Percentiles rank a stretch among this genome's conserved stretches.
Evolutionary conservation across 2,888 invertebrate species (phyloP).

Genomic region (Dexiosoma caninum): DNA sequence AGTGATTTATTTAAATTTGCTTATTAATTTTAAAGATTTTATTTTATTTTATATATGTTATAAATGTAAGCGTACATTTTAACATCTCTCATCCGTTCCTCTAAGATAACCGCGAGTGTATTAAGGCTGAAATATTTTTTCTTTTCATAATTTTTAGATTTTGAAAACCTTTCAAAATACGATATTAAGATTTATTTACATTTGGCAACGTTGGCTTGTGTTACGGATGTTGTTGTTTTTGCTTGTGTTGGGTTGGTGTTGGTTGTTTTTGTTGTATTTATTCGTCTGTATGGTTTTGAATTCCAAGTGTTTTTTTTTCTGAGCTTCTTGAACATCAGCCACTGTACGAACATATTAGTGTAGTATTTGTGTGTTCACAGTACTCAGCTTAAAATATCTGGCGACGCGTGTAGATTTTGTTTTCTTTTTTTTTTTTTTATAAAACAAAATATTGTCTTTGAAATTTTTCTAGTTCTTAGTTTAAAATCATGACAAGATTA

Average conservation of each 20-base stretch:
- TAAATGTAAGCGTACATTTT: too few relatives aligned
- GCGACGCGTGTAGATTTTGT: conserved; percentile 63
- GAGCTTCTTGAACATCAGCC: conserved; percentile 69
- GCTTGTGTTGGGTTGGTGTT: conserved; percentile 7
- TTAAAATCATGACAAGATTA: conserved; percentile 15
- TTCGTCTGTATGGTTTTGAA: conserved; percentile 53
- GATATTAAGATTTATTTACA: too few relatives aligned
- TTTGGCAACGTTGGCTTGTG: conserved; percentile 34
- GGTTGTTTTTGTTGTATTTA: conserved; percentile 45
- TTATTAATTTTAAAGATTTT: too few relatives aligned
- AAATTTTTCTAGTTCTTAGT: conserved; percentile 20
- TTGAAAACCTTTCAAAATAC: too few relatives aligned
- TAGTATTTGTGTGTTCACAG: conserved; percentile 73
- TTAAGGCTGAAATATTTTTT: too few relatives aligned
- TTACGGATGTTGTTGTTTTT: conserved; percentile 41
- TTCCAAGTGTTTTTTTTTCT: conserved; percentile 62
- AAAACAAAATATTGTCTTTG: conserved; percentile 13
- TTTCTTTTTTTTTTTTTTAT: conserved; percentile 21
- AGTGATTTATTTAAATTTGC: too few relatives aligned
- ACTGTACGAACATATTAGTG: conserved; percentile 71
- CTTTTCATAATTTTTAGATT: too few relatives aligned
- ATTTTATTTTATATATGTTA: too few relatives aligned
- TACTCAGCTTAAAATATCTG: conserved; percentile 66
- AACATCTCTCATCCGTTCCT: too few relatives aligned
- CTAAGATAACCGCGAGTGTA: too few relatives aligned